Evolutionary conservation across 2,888 invertebrate species (phyloP).

Genomic region (Agriopis leucophaearia): DNA sequence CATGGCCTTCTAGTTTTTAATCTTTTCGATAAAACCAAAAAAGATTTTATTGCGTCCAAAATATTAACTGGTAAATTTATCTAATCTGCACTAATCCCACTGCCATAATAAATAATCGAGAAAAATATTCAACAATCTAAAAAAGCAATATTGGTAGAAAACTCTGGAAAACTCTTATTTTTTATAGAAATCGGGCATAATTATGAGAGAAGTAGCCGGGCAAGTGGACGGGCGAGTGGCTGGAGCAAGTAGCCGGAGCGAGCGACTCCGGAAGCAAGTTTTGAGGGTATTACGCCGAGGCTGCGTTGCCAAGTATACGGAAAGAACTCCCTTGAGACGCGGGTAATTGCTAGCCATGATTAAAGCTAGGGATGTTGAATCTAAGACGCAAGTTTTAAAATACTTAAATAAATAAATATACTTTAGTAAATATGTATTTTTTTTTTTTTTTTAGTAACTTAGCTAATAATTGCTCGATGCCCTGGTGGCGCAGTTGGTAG

Average conservation of each 20-base stretch:
- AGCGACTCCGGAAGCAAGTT: slow-evolving; percentile 30
- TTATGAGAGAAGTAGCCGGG: slow-evolving; percentile 26
- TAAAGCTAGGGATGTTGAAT: slow-evolving; percentile 6
- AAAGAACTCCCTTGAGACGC: slow-evolving; percentile 28
- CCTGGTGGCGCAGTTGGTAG: no score
- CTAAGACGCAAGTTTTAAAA: not conserved
- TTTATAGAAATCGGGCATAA: slow-evolving; percentile 31
- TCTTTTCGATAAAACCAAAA: slow-evolving; percentile 29
- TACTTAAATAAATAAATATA: no score
- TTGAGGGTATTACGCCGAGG: slow-evolving; percentile 24
- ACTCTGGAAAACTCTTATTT: slow-evolving; percentile 16
- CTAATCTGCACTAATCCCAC: not conserved
- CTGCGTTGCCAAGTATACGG: slow-evolving; percentile 31
- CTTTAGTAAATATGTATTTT: no score
- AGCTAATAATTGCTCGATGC: no score
- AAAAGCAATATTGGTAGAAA: slow-evolving; percentile 13
- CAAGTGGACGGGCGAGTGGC: slow-evolving; percentile 23
- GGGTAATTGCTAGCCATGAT: slow-evolving; percentile 26
- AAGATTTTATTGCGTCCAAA: no score
- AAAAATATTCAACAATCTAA: not conserved
- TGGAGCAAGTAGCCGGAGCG: slow-evolving; percentile 15
- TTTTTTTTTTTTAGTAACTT: no score
- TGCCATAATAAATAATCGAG: not conserved
- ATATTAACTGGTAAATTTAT: not conserved
- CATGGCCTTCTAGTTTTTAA: slow-evolving; percentile 22